Evolutionary conservation across 2,797 vertebrate species (phyloP), one percentile per base, ranked within the genome.

Genomic region (Poeciliopsis infans): DNA sequence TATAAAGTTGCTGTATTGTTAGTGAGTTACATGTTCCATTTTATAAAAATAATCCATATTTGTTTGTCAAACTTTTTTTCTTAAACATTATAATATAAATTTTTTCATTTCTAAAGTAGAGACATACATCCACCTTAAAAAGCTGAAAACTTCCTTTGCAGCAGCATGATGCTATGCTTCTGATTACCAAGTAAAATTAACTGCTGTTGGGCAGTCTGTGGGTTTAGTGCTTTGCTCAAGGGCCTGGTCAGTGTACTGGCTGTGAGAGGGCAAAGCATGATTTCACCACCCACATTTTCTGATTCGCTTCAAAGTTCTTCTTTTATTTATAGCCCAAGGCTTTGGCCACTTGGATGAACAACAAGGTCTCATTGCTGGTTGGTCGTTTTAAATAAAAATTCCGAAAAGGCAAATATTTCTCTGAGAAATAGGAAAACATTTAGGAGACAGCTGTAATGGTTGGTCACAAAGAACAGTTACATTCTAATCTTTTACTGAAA

Each of bases 181-280:
- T 51, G 39, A 20, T 73, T 28, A 43, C 47, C 20, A 33, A 76
- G 47, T 55, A 28, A 72, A 74, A 77, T 59, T 71, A 7, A 47
- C 71, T 83, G 81, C 79, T 82, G 73, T 46, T 75, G 82, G 79
- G 75, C 83, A 70, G 78, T 39, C 74, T 10, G 64, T 20, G 73
- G 86, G 86, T 84, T 90, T 81, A 80, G 59, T 57, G 80, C 43
- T 85, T 88, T 82, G 79, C 86, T 91, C 83, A 83, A 86, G 88
- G 87, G 83, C 84, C 81, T 85, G 87, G 74, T 64, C 61, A 76
- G 75, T 31, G 33, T 31, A 66, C 74, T 78, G 78, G 70, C 79
- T 87, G 75, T 78, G 57, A 71, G 82, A 90, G 79, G 77, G 70
- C 79, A 59, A 23, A 57, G 57, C 72, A 79, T 87, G 79, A 82